phyloP scores from a whole-genome alignment of 2,113 vertebrate species.

The Talpa occidentalis region DNA sequence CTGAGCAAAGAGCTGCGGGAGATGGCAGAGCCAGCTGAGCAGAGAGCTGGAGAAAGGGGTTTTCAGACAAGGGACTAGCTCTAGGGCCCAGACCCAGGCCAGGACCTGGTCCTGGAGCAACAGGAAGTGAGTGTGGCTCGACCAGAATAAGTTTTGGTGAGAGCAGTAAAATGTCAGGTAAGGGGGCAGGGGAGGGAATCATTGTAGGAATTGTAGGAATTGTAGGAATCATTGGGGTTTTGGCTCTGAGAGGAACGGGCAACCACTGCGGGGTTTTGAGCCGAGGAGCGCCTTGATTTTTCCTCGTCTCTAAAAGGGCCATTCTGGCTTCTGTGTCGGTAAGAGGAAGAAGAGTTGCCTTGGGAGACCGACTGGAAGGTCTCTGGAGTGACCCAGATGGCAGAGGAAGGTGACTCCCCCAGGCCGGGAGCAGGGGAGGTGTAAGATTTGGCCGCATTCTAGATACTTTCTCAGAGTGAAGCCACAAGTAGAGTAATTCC shows the following conservation, averaged over 20 bases:
- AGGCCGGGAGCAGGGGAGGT: rapidly evolving
- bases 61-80: not conserved
- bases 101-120: not conserved
- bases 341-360: not conserved
- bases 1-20: not conserved
- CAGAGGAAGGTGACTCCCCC: not conserved
- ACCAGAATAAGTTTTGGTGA: not conserved
- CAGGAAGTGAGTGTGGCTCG: not conserved
- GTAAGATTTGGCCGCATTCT: not conserved
- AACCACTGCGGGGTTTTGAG: not conserved
- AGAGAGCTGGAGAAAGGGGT: not conserved
- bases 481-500: not conserved
- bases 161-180: not conserved
- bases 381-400: not conserved
- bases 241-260: not conserved
- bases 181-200: not conserved
- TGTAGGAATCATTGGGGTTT: not conserved
- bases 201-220: too few species aligned
- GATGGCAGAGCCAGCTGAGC: not conserved
- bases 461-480: not conserved
- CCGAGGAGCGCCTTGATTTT: not conserved
- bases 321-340: not conserved
- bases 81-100: not conserved
- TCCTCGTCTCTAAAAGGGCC: not conserved
- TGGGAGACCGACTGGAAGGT: not conserved